Conservation (phyloP, 2,888 invertebrate species). For the Omphaloscelis lunosa region DNA sequence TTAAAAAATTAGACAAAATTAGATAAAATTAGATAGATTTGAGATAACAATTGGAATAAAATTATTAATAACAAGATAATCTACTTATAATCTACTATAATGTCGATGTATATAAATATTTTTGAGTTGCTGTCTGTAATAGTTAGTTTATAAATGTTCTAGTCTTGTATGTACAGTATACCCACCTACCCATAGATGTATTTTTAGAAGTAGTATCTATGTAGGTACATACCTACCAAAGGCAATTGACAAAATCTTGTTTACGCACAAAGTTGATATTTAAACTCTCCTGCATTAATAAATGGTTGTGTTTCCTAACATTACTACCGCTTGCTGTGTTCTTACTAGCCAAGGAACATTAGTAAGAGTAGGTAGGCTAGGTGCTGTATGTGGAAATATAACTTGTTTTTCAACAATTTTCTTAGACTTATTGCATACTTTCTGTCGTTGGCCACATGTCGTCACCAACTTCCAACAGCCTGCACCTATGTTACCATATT, state of each 20-base stretch:
- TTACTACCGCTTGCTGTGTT: neutral
- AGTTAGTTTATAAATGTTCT: too few species aligned
- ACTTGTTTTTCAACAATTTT: constrained; percentile 37
- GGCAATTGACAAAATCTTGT: constrained; percentile 5
- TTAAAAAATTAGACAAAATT: too few species aligned
- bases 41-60: too few species aligned
- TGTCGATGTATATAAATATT: too few species aligned
- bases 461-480: neutral
- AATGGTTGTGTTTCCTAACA: constrained; percentile 29
- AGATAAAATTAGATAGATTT: too few species aligned
- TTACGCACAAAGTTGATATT: constrained; percentile 1
- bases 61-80: too few species aligned
- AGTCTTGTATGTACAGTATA: neutral
- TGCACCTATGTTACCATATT: neutral
- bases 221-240: neutral
- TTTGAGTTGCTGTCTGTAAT: too few species aligned
- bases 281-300: neutral
- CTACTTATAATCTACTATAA: too few species aligned
- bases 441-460: neutral
- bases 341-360: constrained; percentile 16
- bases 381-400: constrained; percentile 22
- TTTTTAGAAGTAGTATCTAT: too few species aligned
- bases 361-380: constrained; percentile 9
- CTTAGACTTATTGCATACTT: constrained; percentile 20
- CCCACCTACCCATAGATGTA: too few species aligned